phyloP scores from a whole-genome alignment of 2,888 invertebrate genomes.

The Lepidochitona cinerea region DNA sequence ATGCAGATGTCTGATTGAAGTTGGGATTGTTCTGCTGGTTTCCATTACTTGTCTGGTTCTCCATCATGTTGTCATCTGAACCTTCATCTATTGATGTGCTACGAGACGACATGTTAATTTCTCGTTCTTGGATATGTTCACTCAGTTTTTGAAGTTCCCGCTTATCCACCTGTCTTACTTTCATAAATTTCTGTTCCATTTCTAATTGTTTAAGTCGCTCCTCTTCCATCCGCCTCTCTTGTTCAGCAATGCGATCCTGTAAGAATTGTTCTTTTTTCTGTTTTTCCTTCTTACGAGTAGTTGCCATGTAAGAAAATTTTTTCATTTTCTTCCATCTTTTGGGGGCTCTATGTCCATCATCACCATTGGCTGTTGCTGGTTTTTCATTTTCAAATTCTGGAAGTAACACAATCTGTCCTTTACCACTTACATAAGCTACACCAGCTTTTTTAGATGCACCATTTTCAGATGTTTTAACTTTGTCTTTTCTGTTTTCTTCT shows the following conservation, averaged over 20 bases:
- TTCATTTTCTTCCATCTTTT: slow-evolving; percentile 46
- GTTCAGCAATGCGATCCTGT: slow-evolving; percentile 35
- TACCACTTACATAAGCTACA: slow-evolving; percentile 46
- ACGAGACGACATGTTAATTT: neutral
- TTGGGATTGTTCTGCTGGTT: neutral
- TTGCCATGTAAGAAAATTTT: slow-evolving; percentile 41
- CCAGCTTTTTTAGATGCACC: slow-evolving; percentile 46
- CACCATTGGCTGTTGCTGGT: slow-evolving; percentile 14
- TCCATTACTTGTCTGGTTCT: neutral
- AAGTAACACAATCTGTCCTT: slow-evolving; percentile 47
- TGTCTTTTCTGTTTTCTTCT: neutral
- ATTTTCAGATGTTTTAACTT: slow-evolving; percentile 17
- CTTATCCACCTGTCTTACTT: slow-evolving; percentile 45
- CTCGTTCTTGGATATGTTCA: neutral
- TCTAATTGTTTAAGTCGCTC: slow-evolving; percentile 46
- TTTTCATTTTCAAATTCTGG: slow-evolving; percentile 37
- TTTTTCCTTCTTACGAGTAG: slow-evolving; percentile 36
- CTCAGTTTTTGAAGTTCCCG: slow-evolving; percentile 23
- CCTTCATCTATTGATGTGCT: neutral
- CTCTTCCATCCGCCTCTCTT: slow-evolving; percentile 45
- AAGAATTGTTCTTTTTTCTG: slow-evolving; percentile 28
- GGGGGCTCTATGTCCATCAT: slow-evolving; percentile 29
- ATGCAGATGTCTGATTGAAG: neutral
- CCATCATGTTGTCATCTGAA: neutral
- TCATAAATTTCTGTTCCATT: slow-evolving; percentile 47